Conservation (phyloP, 2,113 vertebrate genomes). For the Tragulus kanchil region DNA sequence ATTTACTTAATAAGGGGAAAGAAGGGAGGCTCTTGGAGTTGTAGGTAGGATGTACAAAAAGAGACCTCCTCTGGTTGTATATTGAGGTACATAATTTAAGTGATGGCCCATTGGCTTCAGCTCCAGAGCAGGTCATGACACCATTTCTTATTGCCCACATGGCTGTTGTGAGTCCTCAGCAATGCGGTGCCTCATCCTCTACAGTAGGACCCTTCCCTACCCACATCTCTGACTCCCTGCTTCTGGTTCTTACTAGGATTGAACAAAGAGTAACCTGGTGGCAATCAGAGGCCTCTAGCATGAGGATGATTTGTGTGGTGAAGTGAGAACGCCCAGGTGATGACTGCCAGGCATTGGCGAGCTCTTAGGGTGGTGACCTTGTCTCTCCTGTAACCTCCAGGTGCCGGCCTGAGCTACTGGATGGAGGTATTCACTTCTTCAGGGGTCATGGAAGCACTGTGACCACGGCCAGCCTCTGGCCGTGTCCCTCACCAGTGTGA, state of each 20-base stretch:
- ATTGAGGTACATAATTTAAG: background rate
- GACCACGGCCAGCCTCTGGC: background rate
- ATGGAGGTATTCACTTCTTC: background rate
- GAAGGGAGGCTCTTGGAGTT: background rate
- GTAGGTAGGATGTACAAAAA: background rate
- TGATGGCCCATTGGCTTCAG: background rate
- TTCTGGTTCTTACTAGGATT: background rate
- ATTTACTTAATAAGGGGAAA: background rate
- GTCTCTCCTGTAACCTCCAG: background rate
- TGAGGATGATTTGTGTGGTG: background rate
- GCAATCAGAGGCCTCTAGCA: background rate
- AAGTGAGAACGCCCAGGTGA: background rate
- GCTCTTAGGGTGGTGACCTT: background rate
- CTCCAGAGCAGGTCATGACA: background rate
- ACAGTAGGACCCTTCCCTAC: background rate
- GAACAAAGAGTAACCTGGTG: background rate
- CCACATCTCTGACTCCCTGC: background rate
- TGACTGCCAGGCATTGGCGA: background rate
- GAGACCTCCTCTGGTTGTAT: background rate
- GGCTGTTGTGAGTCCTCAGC: background rate
- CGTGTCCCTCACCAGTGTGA: background rate
- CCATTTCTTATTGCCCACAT: background rate
- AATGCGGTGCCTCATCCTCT: accelerated
- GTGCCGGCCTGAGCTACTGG: too few species aligned
- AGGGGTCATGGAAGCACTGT: accelerated